Evolutionary conservation across 2,888 invertebrate species (phyloP).

Genomic region (Plebejus argus): DNA sequence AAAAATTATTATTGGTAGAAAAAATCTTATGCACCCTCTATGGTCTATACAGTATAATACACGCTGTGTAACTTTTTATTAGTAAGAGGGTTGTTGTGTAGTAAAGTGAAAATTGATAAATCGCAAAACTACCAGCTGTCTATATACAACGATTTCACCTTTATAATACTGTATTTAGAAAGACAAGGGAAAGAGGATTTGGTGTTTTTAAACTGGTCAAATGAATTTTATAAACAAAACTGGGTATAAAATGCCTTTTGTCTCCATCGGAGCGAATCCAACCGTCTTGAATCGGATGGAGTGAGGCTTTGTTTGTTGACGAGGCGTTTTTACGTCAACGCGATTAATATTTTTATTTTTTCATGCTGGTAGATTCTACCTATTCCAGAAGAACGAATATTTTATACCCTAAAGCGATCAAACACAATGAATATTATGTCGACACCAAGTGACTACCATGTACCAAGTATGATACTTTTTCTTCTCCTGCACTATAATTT

Average conservation of each 20-base stretch:
- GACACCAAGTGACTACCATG: too few relatives aligned
- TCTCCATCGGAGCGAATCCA: neutral
- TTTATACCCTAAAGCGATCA: neutral
- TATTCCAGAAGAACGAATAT: neutral
- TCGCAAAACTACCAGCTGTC: neutral
- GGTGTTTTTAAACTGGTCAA: neutral
- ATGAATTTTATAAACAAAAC: slow-evolving; percentile 10
- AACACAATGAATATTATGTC: neutral
- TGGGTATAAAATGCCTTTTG: slow-evolving; percentile 1
- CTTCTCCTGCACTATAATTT: too few relatives aligned
- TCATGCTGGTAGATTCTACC: neutral
- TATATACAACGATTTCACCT: neutral
- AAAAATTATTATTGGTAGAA: too few relatives aligned
- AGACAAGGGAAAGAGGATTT: neutral
- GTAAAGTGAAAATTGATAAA: too few relatives aligned
- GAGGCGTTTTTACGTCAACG: neutral
- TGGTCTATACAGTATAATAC: too few relatives aligned
- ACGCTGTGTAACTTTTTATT: too few relatives aligned
- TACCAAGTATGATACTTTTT: too few relatives aligned
- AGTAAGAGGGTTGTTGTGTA: too few relatives aligned
- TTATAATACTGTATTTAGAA: neutral
- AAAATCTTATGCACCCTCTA: too few relatives aligned
- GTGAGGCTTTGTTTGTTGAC: neutral
- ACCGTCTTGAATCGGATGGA: slow-evolving; percentile 7
- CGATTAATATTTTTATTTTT: neutral